Percentiles rank a stretch among this genome's conserved stretches.
phyloP scores from a whole-genome alignment of 2,888 invertebrate species.

The Neoaliturus tenellus region DNA sequence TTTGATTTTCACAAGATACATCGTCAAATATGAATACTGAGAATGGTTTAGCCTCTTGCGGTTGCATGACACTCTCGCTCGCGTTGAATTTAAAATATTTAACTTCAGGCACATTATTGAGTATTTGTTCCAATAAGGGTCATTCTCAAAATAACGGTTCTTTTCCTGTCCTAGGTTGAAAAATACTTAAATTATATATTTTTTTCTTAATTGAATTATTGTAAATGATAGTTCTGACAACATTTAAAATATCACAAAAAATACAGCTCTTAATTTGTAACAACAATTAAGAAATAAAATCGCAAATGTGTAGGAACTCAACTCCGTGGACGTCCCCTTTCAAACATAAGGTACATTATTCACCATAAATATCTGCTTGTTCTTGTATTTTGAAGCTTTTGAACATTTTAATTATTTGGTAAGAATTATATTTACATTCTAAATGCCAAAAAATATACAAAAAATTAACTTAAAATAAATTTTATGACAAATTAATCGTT shows the following conservation, averaged over 20 bases:
- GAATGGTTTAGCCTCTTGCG: no score
- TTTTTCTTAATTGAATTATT: neutral
- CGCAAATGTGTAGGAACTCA: neutral
- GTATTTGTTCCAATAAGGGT: no score
- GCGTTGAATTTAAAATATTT: no score
- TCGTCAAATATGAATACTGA: no score
- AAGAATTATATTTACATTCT: conserved; percentile 9
- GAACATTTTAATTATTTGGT: neutral
- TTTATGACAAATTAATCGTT: conserved; percentile 15
- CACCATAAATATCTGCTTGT: neutral
- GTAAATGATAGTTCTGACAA: neutral
- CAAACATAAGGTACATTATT: neutral
- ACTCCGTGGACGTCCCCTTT: conserved; percentile 46
- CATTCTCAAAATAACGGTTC: neutral
- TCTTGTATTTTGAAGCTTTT: neutral
- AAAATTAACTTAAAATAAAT: neutral
- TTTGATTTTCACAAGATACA: no score
- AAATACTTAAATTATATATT: neutral
- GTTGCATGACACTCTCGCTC: no score
- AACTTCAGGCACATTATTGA: no score
- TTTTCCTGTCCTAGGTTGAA: neutral
- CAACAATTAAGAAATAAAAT: neutral
- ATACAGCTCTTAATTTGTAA: neutral
- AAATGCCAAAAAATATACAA: neutral
- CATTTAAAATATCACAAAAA: neutral